Percentiles rank a stretch among this genome's conserved stretches.
These are phyloP conservation scores for Drosophila diplacantha DNA, from an alignment of 2,888 invertebrate species.

Conservation along the genomic window DNA sequence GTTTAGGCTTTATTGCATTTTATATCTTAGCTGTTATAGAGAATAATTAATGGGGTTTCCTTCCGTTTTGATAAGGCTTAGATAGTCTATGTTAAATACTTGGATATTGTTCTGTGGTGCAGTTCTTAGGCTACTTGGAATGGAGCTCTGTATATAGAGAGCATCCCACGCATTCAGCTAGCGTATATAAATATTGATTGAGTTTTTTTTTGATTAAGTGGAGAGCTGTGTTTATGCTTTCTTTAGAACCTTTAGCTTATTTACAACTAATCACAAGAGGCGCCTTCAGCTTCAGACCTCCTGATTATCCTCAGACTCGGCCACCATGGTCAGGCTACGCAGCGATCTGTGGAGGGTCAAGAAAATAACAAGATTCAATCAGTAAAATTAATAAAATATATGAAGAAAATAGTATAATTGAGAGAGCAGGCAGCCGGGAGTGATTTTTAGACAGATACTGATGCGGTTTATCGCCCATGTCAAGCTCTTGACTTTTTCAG, in stretches of 20 bases:
- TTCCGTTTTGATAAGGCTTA: constrained; percentile 43
- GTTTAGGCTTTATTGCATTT: constrained; percentile 61
- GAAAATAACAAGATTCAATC: constrained; percentile 4
- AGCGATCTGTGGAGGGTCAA: constrained; percentile 70
- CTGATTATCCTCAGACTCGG: constrained; percentile 67
- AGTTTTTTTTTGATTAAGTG: constrained; percentile 38
- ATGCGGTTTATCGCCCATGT: constrained; percentile 19
- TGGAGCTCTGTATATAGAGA: constrained; percentile 25
- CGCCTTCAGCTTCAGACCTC: constrained; percentile 54
- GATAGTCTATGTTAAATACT: constrained; percentile 40
- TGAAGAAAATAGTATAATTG: background rate
- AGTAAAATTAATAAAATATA: background rate
- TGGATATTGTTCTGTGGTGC: constrained; percentile 30
- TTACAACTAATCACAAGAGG: constrained; percentile 68
- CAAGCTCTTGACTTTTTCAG: constrained; percentile 34
- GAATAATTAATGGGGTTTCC: constrained; percentile 31
- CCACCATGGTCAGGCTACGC: constrained; percentile 76
- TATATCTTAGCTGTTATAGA: constrained; percentile 56
- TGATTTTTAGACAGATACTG: constrained; percentile 16
- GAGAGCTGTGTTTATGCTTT: constrained; percentile 10
- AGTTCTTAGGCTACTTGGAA: constrained; percentile 34
- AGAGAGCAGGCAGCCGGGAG: background rate
- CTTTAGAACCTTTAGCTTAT: constrained; percentile 52
- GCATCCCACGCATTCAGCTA: constrained; percentile 41
- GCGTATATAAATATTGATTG: constrained; percentile 37